phyloP scores from a whole-genome alignment of 2,888 invertebrate species.

The Lithophane socia region DNA sequence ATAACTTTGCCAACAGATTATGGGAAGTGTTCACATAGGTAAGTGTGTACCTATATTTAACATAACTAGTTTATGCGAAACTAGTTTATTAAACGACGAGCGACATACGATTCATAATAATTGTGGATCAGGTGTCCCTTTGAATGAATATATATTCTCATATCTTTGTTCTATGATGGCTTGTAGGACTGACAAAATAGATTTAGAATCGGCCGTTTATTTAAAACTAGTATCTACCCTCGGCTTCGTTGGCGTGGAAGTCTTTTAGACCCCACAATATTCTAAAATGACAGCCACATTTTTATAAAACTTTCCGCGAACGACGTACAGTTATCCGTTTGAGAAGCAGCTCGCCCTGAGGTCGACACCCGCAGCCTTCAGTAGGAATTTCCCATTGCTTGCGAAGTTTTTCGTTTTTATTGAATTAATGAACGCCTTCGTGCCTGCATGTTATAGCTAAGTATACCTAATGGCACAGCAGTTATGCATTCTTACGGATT shows the following conservation, averaged over 20 bases:
- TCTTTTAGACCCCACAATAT: background rate
- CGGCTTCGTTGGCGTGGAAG: background rate
- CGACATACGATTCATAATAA: conserved; percentile 33
- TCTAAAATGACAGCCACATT: background rate
- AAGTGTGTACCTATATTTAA: conserved; percentile 27
- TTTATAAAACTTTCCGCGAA: background rate
- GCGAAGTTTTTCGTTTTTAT: background rate
- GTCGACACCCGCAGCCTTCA: background rate
- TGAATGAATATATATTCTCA: background rate
- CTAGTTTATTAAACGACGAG: conserved; percentile 50
- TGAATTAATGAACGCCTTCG: background rate
- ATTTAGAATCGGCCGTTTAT: background rate
- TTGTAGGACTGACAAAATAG: background rate
- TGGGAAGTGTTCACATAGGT: conserved; percentile 24
- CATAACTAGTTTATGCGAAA: conserved; percentile 56
- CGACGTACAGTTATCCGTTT: background rate
- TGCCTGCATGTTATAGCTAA: background rate
- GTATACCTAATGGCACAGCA: background rate
- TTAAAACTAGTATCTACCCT: background rate
- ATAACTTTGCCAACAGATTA: conserved; percentile 16
- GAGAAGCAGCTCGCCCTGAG: background rate
- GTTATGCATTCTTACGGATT: too few relatives aligned
- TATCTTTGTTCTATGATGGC: background rate
- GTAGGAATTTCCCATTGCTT: background rate
- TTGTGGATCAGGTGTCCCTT: conserved; percentile 27